Conservation (phyloP, 2,797 vertebrate species). For the Phrynocephalus vlangalii region DNA sequence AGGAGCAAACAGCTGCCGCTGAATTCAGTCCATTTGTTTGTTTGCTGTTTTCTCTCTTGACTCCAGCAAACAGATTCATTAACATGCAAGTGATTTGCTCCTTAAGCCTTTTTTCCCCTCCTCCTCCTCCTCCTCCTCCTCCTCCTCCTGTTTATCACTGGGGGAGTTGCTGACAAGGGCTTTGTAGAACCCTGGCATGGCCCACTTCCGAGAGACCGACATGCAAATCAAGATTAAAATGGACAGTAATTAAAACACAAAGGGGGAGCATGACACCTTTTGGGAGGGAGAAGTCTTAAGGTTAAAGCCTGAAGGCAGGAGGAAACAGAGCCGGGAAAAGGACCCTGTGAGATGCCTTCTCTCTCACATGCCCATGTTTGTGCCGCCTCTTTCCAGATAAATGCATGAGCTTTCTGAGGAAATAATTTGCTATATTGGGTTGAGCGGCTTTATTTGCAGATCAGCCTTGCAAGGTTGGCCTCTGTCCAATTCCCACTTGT, state of each 20-base stretch:
- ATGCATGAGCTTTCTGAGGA: slow-evolving; percentile 53
- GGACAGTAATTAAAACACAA: slow-evolving; percentile 75
- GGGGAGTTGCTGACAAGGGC: slow-evolving; percentile 73
- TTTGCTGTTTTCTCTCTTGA: slow-evolving; percentile 77
- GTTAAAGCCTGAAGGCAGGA: slow-evolving; percentile 35
- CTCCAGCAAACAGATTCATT: slow-evolving; percentile 79
- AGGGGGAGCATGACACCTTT: slow-evolving; percentile 67
- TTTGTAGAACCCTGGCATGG: slow-evolving; percentile 72
- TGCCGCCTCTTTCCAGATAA: slow-evolving; percentile 52
- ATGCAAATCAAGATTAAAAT: slow-evolving; percentile 78
- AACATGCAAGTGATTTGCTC: slow-evolving; percentile 77
- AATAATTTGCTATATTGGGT: slow-evolving; percentile 56
- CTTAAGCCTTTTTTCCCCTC: slow-evolving; percentile 72
- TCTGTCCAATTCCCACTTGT: not conserved
- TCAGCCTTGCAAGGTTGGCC: not conserved
- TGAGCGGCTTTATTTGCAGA: not conserved
- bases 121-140: slow-evolving; percentile 55
- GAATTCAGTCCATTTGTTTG: slow-evolving; percentile 79
- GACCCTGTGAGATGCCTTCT: not conserved
- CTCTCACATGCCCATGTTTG: rapidly evolving
- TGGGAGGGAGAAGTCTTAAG: slow-evolving; percentile 39
- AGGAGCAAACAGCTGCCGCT: slow-evolving; percentile 89
- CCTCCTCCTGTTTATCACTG: slow-evolving; percentile 70
- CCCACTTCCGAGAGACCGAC: slow-evolving; percentile 74
- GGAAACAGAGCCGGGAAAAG: not conserved